Percentiles rank a stretch among this genome's conserved stretches.
phyloP scores from a whole-genome alignment of 2,888 invertebrate genomes.

The Hermaeophaga mercurialis region DNA sequence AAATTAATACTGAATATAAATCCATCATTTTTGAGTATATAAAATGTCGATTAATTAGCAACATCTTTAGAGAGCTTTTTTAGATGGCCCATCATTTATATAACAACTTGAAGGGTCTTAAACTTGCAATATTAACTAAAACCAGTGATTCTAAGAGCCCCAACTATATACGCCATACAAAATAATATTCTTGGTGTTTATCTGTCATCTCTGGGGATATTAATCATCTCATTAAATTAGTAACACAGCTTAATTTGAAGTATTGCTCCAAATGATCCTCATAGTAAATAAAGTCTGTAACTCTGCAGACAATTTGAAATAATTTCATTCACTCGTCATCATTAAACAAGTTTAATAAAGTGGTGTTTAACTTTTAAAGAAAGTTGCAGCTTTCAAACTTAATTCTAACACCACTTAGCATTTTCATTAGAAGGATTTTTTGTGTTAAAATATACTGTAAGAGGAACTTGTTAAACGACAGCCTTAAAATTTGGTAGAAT shows the following conservation, averaged over 20 bases:
- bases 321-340: conserved; percentile 5
- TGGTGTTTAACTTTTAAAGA: conserved; percentile 8
- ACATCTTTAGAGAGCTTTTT: too few relatives aligned
- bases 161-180: neutral
- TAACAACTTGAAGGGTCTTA: too few relatives aligned
- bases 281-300: conserved; percentile 4
- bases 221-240: conserved; percentile 8
- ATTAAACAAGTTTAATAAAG: conserved; percentile 3
- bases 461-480: too few relatives aligned
- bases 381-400: too few relatives aligned
- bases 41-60: too few relatives aligned
- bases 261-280: neutral
- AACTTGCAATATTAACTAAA: neutral
- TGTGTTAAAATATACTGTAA: too few relatives aligned
- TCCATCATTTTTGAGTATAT: too few relatives aligned
- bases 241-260: conserved; percentile 6
- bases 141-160: neutral
- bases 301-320: conserved; percentile 5
- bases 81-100: too few relatives aligned
- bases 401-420: too few relatives aligned
- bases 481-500: too few relatives aligned
- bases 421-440: too few relatives aligned
- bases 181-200: neutral
- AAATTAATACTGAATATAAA: too few relatives aligned
- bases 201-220: neutral